These are phyloP conservation scores for Prenolepis imparis DNA, from an alignment of 2,888 invertebrate genomes.

Conservation along the genomic window DNA sequence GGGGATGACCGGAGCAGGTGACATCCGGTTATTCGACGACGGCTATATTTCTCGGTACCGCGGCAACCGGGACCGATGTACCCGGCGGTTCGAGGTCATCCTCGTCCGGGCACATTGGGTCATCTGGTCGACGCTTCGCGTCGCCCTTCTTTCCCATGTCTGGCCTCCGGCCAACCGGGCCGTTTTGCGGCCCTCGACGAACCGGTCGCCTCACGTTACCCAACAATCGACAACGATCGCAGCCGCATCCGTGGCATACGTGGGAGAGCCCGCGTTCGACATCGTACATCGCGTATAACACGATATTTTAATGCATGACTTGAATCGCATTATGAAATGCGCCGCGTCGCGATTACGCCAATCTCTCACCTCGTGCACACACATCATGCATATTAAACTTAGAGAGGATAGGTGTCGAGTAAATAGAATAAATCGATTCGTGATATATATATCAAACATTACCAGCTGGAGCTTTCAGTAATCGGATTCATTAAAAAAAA, in stretches of 20 bases:
- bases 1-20: conserved; percentile 47
- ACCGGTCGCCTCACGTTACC: conserved; percentile 53
- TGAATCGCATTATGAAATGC: conserved; percentile 32
- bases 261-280: conserved; percentile 24
- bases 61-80: conserved; percentile 51
- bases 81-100: conserved; percentile 71
- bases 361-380: background rate
- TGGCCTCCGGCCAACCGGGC: conserved; percentile 66
- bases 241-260: background rate
- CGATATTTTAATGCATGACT: conserved; percentile 25
- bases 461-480: too few relatives aligned
- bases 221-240: conserved; percentile 57
- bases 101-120: conserved; percentile 72
- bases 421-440: background rate
- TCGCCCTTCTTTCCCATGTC: conserved; percentile 69
- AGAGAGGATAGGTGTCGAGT: background rate
- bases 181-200: conserved; percentile 55
- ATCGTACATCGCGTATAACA: background rate
- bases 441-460: background rate
- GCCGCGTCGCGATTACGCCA: conserved; percentile 24
- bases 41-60: conserved; percentile 62
- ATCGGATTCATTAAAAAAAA: too few relatives aligned
- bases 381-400: conserved; percentile 3
- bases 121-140: conserved; percentile 72
- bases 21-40: conserved; percentile 70